Conservation (phyloP, 2,113 vertebrate genomes). For the Atrichornis clamosus region DNA sequence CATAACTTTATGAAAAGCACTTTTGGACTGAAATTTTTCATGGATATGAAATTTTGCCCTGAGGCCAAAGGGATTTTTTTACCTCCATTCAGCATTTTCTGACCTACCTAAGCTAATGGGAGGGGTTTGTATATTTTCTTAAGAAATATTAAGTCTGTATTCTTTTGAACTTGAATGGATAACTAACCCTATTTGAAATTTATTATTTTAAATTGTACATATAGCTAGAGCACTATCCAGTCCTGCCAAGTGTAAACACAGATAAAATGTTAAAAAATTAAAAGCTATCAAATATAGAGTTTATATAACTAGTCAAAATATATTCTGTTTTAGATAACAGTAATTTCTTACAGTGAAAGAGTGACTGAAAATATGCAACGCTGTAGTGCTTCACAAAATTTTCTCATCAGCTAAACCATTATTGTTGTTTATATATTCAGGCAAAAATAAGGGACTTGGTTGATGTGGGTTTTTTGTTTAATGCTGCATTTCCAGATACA, state of each 20-base stretch:
- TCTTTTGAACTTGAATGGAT: not conserved
- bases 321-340: not conserved
- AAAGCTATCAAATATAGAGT: not conserved
- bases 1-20: not conserved
- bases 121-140: not conserved
- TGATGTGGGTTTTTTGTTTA: not conserved
- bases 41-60: constrained; percentile 11
- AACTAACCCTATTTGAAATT: not conserved
- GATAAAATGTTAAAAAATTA: not conserved
- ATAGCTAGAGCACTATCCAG: not conserved
- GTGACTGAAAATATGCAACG: not conserved
- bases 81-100: constrained; percentile 3
- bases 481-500: not conserved
- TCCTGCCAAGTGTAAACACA: not conserved
- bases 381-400: not conserved
- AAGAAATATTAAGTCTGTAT: not conserved
- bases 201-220: not conserved
- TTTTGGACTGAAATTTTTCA: not conserved
- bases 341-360: not conserved
- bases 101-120: not conserved
- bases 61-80: not conserved
- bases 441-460: not conserved
- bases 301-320: not conserved
- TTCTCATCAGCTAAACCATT: not conserved
- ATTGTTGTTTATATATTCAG: not conserved